Conservation (phyloP, 2,113 vertebrate genomes). For the Trichomycterus rosablanca region DNA sequence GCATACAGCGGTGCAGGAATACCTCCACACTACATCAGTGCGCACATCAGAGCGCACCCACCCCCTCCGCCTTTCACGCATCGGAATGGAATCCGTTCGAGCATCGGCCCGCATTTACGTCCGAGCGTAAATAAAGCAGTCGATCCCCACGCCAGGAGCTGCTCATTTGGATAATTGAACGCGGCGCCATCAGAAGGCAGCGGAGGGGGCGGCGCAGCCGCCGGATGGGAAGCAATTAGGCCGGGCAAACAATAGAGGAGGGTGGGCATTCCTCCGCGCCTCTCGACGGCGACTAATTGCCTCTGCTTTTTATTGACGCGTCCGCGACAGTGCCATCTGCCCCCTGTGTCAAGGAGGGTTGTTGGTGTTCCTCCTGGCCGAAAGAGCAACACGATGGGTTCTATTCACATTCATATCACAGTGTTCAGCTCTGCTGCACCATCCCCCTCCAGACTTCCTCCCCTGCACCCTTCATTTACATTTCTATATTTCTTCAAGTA, state of each 20-base stretch:
- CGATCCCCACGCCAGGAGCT: conserved; percentile 47
- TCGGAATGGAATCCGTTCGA: conserved; percentile 55
- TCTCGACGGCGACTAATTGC: conserved; percentile 25
- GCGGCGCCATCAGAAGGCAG: conserved; percentile 61
- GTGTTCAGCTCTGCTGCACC: neutral
- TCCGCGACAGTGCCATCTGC: neutral
- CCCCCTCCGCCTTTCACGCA: conserved; percentile 50
- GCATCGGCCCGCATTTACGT: conserved; percentile 50
- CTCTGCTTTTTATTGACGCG: neutral
- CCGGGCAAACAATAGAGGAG: conserved; percentile 32
- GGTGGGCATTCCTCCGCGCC: conserved; percentile 10
- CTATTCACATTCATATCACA: conserved; percentile 7
- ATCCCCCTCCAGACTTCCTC: neutral
- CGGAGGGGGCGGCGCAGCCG: conserved; percentile 43
- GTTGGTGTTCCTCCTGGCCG: neutral
- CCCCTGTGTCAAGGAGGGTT: conserved; percentile 14
- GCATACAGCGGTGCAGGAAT: conserved; percentile 49
- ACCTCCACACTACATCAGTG: conserved; percentile 49
- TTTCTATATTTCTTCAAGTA: conserved; percentile 1
- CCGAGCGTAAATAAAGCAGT: conserved; percentile 57
- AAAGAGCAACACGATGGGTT: neutral
- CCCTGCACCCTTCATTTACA: neutral
- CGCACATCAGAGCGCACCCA: no score
- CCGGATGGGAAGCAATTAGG: conserved; percentile 53
- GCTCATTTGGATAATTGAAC: conserved; percentile 68